Conservation (phyloP, 2,888 invertebrate genomes). For the Halictus ligatus region DNA sequence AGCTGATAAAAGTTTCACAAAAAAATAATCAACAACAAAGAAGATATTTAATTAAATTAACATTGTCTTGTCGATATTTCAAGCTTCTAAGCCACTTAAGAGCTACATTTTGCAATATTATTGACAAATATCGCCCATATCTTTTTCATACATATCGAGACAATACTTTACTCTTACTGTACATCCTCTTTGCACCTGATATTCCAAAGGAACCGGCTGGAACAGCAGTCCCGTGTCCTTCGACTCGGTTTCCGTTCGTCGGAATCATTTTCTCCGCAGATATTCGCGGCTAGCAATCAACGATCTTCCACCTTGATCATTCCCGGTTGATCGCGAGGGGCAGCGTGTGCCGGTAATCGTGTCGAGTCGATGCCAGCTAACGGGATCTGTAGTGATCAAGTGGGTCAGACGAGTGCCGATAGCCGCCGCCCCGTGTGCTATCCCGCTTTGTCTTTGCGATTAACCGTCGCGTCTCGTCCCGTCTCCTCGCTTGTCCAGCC, state of each 20-base stretch:
- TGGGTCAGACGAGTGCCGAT: slow-evolving; percentile 73
- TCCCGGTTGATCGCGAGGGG: slow-evolving; percentile 18
- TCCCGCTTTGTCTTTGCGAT: slow-evolving; percentile 60
- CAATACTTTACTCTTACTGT: too few species aligned
- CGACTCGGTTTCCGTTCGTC: not conserved
- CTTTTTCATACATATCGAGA: too few species aligned
- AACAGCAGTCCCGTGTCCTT: not conserved
- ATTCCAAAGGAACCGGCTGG: not conserved
- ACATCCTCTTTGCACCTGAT: not conserved
- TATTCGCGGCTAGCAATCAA: slow-evolving; percentile 29
- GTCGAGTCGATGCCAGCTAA: slow-evolving; percentile 72
- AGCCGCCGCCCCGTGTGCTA: slow-evolving; percentile 46
- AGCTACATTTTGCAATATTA: too few species aligned
- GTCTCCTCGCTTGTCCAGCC: not conserved
- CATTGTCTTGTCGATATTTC: too few species aligned
- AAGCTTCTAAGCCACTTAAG: too few species aligned
- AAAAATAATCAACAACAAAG: too few species aligned
- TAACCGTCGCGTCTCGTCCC: slow-evolving; percentile 16
- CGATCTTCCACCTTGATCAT: slow-evolving; percentile 40
- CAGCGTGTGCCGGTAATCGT: slow-evolving; percentile 38
- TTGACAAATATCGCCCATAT: too few species aligned
- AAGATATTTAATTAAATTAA: too few species aligned
- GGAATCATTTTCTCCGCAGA: slow-evolving; percentile 32
- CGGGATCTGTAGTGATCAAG: slow-evolving; percentile 80
- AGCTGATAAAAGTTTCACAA: too few species aligned